A percentile compares a stretch with the other conserved stretches of the same genome.
phyloP scores from a whole-genome alignment of 2,888 invertebrate genomes.

The Galerucella nymphaeae region DNA sequence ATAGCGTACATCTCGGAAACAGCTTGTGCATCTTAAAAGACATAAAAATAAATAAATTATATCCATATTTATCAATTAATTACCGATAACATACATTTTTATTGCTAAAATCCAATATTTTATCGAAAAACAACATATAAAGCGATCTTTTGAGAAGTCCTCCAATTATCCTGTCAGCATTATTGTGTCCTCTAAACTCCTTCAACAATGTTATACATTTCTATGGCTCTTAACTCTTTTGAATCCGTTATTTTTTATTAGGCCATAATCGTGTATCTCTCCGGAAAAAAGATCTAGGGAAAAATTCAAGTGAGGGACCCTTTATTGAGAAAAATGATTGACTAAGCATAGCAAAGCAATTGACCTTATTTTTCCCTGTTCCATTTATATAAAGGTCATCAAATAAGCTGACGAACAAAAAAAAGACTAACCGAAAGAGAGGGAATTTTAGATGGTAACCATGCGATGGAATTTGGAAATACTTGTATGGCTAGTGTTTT shows the following conservation, averaged over 20 bases:
- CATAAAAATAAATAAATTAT: too few relatives aligned
- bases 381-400: slow-evolving; percentile 9
- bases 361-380: slow-evolving; percentile 19
- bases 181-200: slow-evolving; percentile 20
- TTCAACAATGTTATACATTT: slow-evolving; percentile 35
- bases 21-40: too few relatives aligned
- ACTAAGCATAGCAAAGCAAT: slow-evolving; percentile 24
- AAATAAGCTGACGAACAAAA: neutral
- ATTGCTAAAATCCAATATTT: neutral
- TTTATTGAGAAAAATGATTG: slow-evolving; percentile 25
- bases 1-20: too few relatives aligned
- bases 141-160: neutral
- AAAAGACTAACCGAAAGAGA: too few relatives aligned
- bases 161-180: slow-evolving; percentile 28
- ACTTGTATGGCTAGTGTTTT: too few relatives aligned
- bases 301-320: slow-evolving; percentile 16
- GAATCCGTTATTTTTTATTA: slow-evolving; percentile 38
- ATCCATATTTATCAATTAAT: too few relatives aligned
- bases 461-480: too few relatives aligned
- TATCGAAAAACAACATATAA: slow-evolving; percentile 3
- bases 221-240: slow-evolving; percentile 36
- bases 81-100: too few relatives aligned
- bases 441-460: too few relatives aligned
- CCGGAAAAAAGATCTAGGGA: slow-evolving; percentile 17
- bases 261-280: slow-evolving; percentile 30